Evolutionary conservation across 1,140 invertebrate species (phyloP).

Genomic region (Drosophila cardini): DNA sequence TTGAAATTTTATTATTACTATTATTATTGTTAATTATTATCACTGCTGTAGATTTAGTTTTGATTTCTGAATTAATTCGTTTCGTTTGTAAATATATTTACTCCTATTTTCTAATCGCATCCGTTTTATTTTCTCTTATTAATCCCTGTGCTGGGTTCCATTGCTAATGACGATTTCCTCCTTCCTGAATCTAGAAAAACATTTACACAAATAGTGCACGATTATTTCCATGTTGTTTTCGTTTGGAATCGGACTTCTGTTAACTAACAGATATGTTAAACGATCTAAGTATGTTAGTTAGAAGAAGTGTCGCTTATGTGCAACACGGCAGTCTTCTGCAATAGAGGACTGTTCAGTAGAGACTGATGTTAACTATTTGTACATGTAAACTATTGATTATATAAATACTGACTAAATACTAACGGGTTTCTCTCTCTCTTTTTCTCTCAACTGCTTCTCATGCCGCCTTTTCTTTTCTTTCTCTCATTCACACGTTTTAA

Average conservation of each 20-base stretch:
- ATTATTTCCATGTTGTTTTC: neutral
- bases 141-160: slow-evolving; percentile 36
- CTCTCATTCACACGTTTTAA: slow-evolving; percentile 76
- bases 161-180: neutral
- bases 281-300: neutral
- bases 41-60: neutral
- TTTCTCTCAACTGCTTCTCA: slow-evolving; percentile 12
- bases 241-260: neutral
- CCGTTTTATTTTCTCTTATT: slow-evolving; percentile 62
- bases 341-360: neutral
- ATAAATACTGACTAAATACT: slow-evolving; percentile 27
- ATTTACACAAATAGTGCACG: neutral
- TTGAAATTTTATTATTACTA: slow-evolving; percentile 36
- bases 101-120: slow-evolving; percentile 60
- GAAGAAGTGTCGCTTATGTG: neutral
- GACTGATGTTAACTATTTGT: neutral
- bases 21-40: slow-evolving; percentile 20
- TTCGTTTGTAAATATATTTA: slow-evolving; percentile 66
- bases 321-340: neutral
- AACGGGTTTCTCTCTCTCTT: slow-evolving; percentile 42
- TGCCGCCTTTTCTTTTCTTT: neutral
- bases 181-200: too few relatives aligned
- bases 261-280: neutral
- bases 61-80: slow-evolving; percentile 31
- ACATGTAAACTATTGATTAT: slow-evolving; percentile 2